Conservation (phyloP, 2,797 vertebrate species). For the Pipistrellus pipistrellus region DNA sequence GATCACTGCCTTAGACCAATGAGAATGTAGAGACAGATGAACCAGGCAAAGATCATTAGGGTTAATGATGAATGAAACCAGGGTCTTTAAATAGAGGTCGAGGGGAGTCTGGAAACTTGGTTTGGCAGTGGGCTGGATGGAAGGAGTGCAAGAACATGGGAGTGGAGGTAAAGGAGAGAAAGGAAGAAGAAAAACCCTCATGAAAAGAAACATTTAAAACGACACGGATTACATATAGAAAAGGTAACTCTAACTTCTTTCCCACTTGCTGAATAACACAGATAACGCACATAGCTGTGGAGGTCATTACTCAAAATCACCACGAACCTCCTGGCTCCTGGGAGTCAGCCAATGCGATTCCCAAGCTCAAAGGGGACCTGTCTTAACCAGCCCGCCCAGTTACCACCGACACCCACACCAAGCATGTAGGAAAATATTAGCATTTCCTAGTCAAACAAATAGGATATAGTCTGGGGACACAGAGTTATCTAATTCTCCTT, state of each 20-base stretch:
- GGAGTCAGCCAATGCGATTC: slow-evolving; percentile 30
- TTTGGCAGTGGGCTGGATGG: neutral
- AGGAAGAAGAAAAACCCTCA: neutral
- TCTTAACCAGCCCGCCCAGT: slow-evolving; percentile 51
- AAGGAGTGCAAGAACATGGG: neutral
- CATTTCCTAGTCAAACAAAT: slow-evolving; percentile 81
- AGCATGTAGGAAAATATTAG: slow-evolving; percentile 82
- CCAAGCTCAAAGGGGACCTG: slow-evolving; percentile 11
- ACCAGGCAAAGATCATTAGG: neutral
- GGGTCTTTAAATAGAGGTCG: neutral
- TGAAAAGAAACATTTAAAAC: neutral
- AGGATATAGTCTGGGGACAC: slow-evolving; percentile 75
- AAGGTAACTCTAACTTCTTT: slow-evolving; percentile 13
- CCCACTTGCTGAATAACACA: neutral
- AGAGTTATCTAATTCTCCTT: slow-evolving; percentile 79
- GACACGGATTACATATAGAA: neutral
- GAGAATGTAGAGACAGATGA: neutral
- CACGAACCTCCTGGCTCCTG: slow-evolving; percentile 46
- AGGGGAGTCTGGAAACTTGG: neutral
- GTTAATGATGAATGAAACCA: neutral
- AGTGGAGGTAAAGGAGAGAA: neutral
- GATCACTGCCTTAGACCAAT: neutral
- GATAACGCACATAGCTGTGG: slow-evolving; percentile 1
- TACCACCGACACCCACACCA: slow-evolving; percentile 3
- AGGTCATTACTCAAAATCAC: slow-evolving; percentile 36